A percentile compares a stretch with the other conserved stretches of the same genome.
phyloP scores from a whole-genome alignment of 35 echinoderm and acorn worm genomes.

The Hemicentrotus pulcherrimus region DNA sequence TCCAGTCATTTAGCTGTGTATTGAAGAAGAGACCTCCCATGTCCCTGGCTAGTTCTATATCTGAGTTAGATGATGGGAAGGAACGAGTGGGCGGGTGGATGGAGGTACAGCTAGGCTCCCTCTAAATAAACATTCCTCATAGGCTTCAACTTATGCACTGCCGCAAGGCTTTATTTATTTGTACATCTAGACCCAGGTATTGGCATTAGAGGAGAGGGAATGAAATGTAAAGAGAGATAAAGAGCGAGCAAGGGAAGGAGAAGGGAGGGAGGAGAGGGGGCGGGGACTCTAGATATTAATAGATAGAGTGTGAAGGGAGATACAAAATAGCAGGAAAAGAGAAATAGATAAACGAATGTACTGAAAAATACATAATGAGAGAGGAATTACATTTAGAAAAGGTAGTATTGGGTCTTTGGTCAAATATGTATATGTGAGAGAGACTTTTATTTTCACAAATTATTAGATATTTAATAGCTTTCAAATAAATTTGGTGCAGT shows the following conservation, averaged over 20 bases:
- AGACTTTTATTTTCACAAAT: too few species aligned
- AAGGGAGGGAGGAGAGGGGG: not conserved
- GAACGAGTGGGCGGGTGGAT: not conserved
- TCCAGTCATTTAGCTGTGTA: not conserved
- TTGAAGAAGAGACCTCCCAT: not conserved
- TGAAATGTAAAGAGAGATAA: not conserved
- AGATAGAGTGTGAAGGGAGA: not conserved
- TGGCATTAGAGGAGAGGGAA: not conserved
- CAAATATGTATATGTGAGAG: too few species aligned
- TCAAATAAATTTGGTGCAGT: too few species aligned
- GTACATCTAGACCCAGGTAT: constrained; percentile 5
- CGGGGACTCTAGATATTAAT: not conserved
- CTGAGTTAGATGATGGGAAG: not conserved
- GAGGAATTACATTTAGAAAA: too few species aligned
- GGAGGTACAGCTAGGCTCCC: not conserved
- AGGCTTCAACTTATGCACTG: not conserved
- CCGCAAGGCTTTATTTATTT: constrained; percentile 17
- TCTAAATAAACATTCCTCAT: constrained; percentile 13
- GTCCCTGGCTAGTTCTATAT: not conserved
- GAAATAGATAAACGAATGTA: not conserved
- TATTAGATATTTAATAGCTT: too few species aligned
- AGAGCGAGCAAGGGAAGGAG: not conserved
- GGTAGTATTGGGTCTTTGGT: too few species aligned
- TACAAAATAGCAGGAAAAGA: not conserved
- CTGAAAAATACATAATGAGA: too few species aligned